Evolutionary conservation across 1,140 invertebrate species (phyloP), one percentile per base, ranked within the genome.

Genomic region (Patella vulgata): DNA sequence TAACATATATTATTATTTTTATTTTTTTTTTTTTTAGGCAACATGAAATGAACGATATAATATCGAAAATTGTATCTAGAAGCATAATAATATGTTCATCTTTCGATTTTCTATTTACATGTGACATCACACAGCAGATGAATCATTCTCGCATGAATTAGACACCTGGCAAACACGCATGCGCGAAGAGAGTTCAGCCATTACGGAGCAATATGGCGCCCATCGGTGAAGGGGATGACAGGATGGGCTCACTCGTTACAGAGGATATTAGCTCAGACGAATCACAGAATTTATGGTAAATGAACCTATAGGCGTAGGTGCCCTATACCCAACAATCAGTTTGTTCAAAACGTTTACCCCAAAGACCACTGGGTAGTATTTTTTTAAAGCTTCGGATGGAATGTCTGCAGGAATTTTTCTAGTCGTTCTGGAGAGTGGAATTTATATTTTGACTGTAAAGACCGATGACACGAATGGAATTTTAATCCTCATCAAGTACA

Each of bases 281-380:
- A 65, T 74, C 78, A 36, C 77, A 84, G 68, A 85, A 84, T 77
- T 67, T 85, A 48, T 85, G 84, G 84, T 85, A 76, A 68, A 74
- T 68, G 23, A 23, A 50, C n/a, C 28, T 36, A 8, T 30, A 39
- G n/a, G 44, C 46, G 36, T 11, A 43, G 11, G 42, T 36, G 19
- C 31, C 46, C 11, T 1, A 44, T 56, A 51, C 47, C 51, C 42
- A 42, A 53, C 12, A 28, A 66, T 42, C 27, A 21, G 21, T 44
- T n/a, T 9, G 44, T 46, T 33, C 40, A 40, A 25, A 14, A 42
- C 31, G n/a, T 42, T 30, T 9, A 30, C 31, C 14, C 23, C 39
- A 44, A 14, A 17, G 30, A 27, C 27, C 27, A 46, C 8, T 30
- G 21, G 3, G 12, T 17, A n/a, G n/a, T 27, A 28, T 17, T n/a